These are phyloP conservation scores for Aegithalos caudatus DNA, from an alignment of 2,113 vertebrate species.

Conservation along the genomic window DNA sequence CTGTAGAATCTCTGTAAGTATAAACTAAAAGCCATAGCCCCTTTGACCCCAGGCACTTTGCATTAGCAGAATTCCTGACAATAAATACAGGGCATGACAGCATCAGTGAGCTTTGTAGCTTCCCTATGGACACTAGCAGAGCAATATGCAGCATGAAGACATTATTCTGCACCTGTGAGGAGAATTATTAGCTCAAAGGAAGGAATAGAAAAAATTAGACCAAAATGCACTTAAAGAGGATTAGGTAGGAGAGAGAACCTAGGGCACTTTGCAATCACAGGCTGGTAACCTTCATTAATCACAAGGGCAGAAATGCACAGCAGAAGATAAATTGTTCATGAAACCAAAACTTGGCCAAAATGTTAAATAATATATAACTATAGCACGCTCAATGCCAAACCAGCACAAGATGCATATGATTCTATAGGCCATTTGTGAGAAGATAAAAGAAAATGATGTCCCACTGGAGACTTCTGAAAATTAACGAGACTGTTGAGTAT, in stretches of 20 bases:
- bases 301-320: neutral
- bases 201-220: neutral
- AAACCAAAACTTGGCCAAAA: conserved; percentile 38
- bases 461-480: conserved; percentile 12
- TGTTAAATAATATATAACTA: conserved; percentile 28
- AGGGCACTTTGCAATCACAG: neutral
- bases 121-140: neutral
- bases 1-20: neutral
- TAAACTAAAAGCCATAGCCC: neutral
- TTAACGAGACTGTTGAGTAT: conserved; percentile 11
- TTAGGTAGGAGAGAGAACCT: conserved; percentile 16
- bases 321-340: neutral
- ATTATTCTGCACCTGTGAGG: neutral
- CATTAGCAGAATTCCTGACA: neutral
- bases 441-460: conserved; percentile 10
- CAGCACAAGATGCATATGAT: conserved; percentile 14
- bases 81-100: neutral
- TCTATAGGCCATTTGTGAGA: neutral
- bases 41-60: neutral
- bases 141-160: neutral
- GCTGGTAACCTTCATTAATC: conserved; percentile 25
- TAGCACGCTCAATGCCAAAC: neutral
- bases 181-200: neutral
- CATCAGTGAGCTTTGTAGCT: neutral
- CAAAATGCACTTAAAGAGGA: conserved; percentile 2